phyloP scores from a whole-genome alignment of 2,888 invertebrate genomes.

The Aphrophora alni region DNA sequence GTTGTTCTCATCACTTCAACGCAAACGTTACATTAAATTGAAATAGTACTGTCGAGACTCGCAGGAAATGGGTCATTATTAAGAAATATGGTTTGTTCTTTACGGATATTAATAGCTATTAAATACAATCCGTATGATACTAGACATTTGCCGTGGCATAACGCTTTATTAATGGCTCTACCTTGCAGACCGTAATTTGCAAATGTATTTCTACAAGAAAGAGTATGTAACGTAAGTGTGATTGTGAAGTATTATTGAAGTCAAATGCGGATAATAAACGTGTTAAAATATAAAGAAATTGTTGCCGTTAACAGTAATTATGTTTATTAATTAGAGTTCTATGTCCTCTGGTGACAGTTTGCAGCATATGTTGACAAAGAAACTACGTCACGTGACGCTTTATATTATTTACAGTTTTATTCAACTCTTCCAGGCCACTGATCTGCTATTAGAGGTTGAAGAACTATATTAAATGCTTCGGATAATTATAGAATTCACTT shows the following conservation, averaged over 20 bases:
- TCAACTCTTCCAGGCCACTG: too few species aligned
- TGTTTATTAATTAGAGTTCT: constrained; percentile 33
- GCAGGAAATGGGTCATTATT: constrained; percentile 31
- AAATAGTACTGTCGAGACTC: background rate
- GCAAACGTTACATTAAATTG: background rate
- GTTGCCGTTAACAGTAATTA: constrained; percentile 11
- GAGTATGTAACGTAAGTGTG: background rate
- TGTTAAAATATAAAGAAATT: background rate
- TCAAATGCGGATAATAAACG: background rate
- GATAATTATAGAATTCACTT: too few species aligned
- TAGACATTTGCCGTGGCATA: background rate
- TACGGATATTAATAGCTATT: constrained; percentile 21
- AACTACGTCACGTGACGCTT: too few species aligned
- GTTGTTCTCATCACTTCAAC: background rate
- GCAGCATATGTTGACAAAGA: too few species aligned
- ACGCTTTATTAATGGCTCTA: background rate
- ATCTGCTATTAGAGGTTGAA: too few species aligned
- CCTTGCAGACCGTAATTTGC: background rate
- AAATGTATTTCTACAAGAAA: background rate
- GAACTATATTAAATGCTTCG: too few species aligned
- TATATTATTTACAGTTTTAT: too few species aligned
- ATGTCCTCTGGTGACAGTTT: constrained; percentile 16
- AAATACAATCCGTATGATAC: background rate
- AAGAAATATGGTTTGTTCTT: constrained; percentile 33
- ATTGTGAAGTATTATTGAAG: background rate